Conservation (phyloP, 1,140 invertebrate genomes). For the Heliconius hewitsoni region DNA sequence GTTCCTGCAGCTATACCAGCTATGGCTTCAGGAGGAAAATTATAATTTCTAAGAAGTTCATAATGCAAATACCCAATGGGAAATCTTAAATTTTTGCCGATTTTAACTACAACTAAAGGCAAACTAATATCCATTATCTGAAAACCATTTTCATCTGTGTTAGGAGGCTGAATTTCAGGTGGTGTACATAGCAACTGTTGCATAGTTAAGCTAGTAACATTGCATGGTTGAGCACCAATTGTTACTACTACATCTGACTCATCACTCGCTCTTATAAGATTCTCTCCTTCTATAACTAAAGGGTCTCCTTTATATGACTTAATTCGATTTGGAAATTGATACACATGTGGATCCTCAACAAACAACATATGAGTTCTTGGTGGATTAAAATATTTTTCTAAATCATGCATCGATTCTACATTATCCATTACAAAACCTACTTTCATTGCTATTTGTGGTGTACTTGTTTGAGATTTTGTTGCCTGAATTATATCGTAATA, state of each 20-base stretch:
- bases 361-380: conserved; percentile 91
- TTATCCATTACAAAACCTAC: conserved; percentile 98
- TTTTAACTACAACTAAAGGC: conserved; percentile 93
- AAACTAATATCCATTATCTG: conserved; percentile 86
- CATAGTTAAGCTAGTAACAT: conserved; percentile 94
- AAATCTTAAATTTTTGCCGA: conserved; percentile 93
- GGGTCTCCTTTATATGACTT: conserved; percentile 97
- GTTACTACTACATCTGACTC: conserved; percentile 96
- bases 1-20: conserved; percentile 92
- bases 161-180: conserved; percentile 90
- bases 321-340: conserved; percentile 91
- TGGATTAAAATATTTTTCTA: conserved; percentile 92
- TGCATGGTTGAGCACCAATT: conserved; percentile 93
- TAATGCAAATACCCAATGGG: conserved; percentile 94
- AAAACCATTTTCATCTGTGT: conserved; percentile 92
- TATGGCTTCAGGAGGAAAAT: conserved; percentile 93
- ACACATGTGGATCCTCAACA: conserved; percentile 95
- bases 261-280: conserved; percentile 94
- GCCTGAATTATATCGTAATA: conserved; percentile 79
- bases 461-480: conserved; percentile 76
- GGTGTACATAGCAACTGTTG: conserved; percentile 95
- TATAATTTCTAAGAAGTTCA: conserved; percentile 91
- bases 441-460: conserved; percentile 84
- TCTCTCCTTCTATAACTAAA: conserved; percentile 96
- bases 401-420: conserved; percentile 92